Conservation (phyloP, 2,113 vertebrate species). For the Hirundichthys speculiger region DNA sequence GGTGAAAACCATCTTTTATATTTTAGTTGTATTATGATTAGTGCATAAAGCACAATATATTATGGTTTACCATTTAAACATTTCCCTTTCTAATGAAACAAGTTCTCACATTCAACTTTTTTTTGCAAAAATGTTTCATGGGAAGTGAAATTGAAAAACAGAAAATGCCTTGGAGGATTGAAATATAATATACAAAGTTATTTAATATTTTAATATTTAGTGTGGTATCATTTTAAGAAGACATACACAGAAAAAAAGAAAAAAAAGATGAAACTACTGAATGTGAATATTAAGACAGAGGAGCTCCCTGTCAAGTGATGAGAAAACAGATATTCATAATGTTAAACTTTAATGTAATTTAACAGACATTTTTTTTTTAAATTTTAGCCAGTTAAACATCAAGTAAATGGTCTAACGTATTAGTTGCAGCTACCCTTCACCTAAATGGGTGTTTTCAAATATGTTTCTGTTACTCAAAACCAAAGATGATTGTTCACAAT, state of each 20-base stretch:
- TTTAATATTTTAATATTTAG: constrained; percentile 51
- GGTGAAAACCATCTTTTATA: constrained; percentile 13
- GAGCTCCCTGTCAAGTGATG: constrained; percentile 1
- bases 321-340: too few species aligned
- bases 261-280: constrained; percentile 52
- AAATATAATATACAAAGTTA: constrained; percentile 34
- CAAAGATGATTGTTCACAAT: constrained; percentile 2
- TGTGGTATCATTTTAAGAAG: constrained; percentile 55
- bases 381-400: too few species aligned
- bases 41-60: constrained; percentile 61
- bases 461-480: neutral
- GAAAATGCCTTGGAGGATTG: constrained; percentile 12
- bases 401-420: too few species aligned
- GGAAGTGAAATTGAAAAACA: constrained; percentile 21
- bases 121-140: constrained; percentile 48
- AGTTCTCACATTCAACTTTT: constrained; percentile 47
- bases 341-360: too few species aligned
- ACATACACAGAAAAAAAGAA: constrained; percentile 61
- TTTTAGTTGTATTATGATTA: constrained; percentile 58
- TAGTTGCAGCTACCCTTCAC: neutral
- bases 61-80: constrained; percentile 78
- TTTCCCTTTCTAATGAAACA: constrained; percentile 9
- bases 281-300: constrained; percentile 52
- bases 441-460: neutral
- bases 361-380: too few species aligned